A percentile compares a stretch with the other conserved stretches of the same genome.
phyloP scores from a whole-genome alignment of 2,888 invertebrate species.

The Eilema depressum region DNA sequence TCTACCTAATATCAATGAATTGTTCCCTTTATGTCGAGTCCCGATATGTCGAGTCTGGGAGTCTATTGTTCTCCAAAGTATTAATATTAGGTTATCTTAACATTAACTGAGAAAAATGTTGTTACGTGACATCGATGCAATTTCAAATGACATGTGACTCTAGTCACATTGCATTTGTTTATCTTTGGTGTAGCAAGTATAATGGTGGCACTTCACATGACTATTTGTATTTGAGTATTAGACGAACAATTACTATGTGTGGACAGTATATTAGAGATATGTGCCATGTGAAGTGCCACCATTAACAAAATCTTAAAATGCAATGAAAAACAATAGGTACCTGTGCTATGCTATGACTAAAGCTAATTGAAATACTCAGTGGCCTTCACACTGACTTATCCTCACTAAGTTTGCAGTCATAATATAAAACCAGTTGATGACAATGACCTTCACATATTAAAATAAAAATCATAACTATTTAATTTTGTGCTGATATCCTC shows the following conservation, averaged over 20 bases:
- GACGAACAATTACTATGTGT: too few species aligned
- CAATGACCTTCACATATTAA: slow-evolving; percentile 3
- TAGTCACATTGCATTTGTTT: not conserved
- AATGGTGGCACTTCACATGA: too few species aligned
- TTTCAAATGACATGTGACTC: too few species aligned
- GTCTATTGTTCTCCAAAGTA: too few species aligned
- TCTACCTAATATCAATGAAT: not conserved
- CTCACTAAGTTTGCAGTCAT: not conserved
- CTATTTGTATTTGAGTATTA: too few species aligned
- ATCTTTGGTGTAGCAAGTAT: not conserved
- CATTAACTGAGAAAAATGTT: not conserved
- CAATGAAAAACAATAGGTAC: not conserved
- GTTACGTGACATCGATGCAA: not conserved
- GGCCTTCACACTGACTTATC: slow-evolving; percentile 21
- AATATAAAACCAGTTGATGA: not conserved
- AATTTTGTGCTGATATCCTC: not conserved
- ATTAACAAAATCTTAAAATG: not conserved
- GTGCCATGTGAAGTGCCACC: too few species aligned
- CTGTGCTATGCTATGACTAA: not conserved
- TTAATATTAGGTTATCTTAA: too few species aligned
- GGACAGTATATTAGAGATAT: too few species aligned
- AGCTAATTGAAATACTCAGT: slow-evolving; percentile 1
- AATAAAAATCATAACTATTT: not conserved
- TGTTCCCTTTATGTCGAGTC: too few species aligned
- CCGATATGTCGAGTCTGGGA: too few species aligned